phyloP scores from a whole-genome alignment of 2,888 invertebrate genomes.

The Drosophila maculinotata region DNA sequence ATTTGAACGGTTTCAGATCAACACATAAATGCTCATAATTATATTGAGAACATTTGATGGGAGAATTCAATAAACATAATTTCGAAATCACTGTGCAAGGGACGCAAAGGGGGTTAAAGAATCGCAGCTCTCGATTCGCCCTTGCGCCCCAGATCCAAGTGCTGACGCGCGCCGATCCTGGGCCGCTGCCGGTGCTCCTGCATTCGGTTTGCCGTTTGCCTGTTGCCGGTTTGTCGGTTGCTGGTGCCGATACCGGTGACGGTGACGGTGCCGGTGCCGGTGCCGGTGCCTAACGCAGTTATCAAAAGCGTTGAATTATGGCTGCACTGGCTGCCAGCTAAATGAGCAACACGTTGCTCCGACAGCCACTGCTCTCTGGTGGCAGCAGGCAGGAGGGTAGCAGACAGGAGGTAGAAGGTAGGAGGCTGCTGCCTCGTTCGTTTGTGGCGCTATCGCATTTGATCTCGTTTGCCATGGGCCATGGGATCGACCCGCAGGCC shows the following conservation, averaged over 20 bases:
- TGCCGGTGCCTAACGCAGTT: constrained; percentile 71
- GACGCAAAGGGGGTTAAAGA: constrained; percentile 9
- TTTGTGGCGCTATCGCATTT: constrained; percentile 84
- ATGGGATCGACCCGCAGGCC: constrained; percentile 73
- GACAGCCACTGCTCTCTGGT: constrained; percentile 16
- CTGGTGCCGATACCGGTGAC: constrained; percentile 9
- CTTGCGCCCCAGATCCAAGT: constrained; percentile 55
- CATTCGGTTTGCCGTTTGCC: neutral
- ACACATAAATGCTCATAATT: too few relatives aligned
- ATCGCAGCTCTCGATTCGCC: constrained; percentile 40
- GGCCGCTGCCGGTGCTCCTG: constrained; percentile 21
- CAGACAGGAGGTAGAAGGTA: constrained; percentile 1
- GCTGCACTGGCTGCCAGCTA: constrained; percentile 73
- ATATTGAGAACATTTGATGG: too few relatives aligned
- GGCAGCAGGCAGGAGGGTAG: constrained; percentile 7
- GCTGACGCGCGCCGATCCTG: constrained; percentile 76
- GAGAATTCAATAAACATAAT: too few relatives aligned
- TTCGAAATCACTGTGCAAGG: constrained; percentile 30
- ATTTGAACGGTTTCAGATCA: too few relatives aligned
- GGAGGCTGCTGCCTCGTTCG: constrained; percentile 58
- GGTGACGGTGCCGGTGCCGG: constrained; percentile 11
- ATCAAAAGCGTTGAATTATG: constrained; percentile 83
- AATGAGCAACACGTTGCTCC: constrained; percentile 71
- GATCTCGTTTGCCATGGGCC: constrained; percentile 80
- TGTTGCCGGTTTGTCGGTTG: neutral